Percentiles rank a stretch among this genome's conserved stretches.
These are phyloP conservation scores for Distichodus sexfasciatus DNA, from an alignment of 2,797 vertebrate species.

Conservation along the genomic window DNA sequence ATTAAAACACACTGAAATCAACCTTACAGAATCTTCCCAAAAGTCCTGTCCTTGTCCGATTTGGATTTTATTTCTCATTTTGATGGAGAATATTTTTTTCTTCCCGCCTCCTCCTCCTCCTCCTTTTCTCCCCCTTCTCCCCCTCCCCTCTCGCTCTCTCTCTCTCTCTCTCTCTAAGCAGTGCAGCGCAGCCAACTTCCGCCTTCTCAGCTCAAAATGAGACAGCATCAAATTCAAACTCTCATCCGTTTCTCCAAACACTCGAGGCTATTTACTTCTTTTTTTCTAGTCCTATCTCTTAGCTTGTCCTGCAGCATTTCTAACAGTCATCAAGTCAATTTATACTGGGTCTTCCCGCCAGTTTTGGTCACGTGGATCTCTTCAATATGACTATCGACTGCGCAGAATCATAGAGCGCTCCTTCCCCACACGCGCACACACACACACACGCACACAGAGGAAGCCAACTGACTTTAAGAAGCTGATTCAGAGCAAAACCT, in stretches of 20 bases:
- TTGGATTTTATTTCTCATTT: neutral
- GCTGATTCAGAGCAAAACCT: too few relatives aligned
- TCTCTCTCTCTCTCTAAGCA: neutral
- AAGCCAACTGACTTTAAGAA: too few relatives aligned
- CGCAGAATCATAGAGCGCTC: too few relatives aligned
- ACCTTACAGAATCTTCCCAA: neutral
- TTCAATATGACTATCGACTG: too few relatives aligned
- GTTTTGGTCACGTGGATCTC: too few relatives aligned
- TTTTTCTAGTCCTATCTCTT: too few relatives aligned
- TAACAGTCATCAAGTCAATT: too few relatives aligned
- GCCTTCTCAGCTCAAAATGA: conserved; percentile 33
- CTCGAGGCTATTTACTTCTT: too few relatives aligned
- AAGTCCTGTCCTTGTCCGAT: neutral
- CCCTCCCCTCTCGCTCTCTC: conserved; percentile 9
- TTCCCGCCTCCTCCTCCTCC: neutral
- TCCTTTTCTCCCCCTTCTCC: neutral
- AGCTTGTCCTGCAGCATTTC: too few relatives aligned
- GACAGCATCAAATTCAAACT: conserved; percentile 32
- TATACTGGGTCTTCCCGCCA: too few relatives aligned
- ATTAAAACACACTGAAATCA: neutral
- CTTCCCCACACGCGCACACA: too few relatives aligned
- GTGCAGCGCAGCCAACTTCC: conserved; percentile 52
- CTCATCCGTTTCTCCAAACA: neutral
- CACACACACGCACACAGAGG: too few relatives aligned
- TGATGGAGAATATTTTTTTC: neutral